A percentile compares a stretch with the other conserved stretches of the same genome.
phyloP scores from a whole-genome alignment of 1,140 invertebrate genomes.

The Drosophila tristis region DNA sequence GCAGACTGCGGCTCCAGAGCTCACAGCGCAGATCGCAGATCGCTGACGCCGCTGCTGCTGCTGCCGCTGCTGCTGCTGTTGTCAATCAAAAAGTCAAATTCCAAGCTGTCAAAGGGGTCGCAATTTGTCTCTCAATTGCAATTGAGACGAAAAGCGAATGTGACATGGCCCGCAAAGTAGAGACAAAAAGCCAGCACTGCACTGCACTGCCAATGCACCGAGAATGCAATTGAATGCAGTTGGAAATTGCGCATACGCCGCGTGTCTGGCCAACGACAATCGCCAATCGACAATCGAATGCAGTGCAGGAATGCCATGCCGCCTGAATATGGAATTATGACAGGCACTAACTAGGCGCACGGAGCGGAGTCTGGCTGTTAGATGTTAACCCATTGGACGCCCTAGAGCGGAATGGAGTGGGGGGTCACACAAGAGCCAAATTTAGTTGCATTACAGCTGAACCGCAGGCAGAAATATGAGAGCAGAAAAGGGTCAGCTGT shows the following conservation, averaged over 20 bases:
- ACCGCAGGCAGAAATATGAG: no score
- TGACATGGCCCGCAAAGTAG: slow-evolving; percentile 58
- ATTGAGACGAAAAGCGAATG: slow-evolving; percentile 81
- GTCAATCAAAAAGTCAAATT: slow-evolving; percentile 83
- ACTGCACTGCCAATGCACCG: no score
- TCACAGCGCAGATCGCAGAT: slow-evolving; percentile 35
- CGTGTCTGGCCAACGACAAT: slow-evolving; percentile 33
- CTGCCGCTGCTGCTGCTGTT: slow-evolving; percentile 38
- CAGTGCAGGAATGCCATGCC: slow-evolving; percentile 54
- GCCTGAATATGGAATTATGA: slow-evolving; percentile 41
- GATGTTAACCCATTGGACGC: slow-evolving; percentile 26
- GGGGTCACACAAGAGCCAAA: no score
- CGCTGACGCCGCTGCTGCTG: slow-evolving; percentile 9
- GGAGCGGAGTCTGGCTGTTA: neutral
- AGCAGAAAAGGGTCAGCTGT: no score
- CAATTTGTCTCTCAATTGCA: slow-evolving; percentile 73
- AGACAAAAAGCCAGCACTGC: slow-evolving; percentile 9
- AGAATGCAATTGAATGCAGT: slow-evolving; percentile 24
- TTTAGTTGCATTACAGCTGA: no score
- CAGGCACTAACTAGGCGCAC: slow-evolving; percentile 12
- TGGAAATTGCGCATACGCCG: slow-evolving; percentile 73
- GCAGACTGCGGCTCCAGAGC: slow-evolving; percentile 7
- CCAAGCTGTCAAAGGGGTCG: slow-evolving; percentile 68
- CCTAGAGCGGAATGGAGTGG: no score
- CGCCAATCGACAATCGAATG: slow-evolving; percentile 44